These are phyloP conservation scores for Enteromius trimaculatus DNA, from an alignment of 2,797 vertebrate genomes.

Conservation along the genomic window DNA sequence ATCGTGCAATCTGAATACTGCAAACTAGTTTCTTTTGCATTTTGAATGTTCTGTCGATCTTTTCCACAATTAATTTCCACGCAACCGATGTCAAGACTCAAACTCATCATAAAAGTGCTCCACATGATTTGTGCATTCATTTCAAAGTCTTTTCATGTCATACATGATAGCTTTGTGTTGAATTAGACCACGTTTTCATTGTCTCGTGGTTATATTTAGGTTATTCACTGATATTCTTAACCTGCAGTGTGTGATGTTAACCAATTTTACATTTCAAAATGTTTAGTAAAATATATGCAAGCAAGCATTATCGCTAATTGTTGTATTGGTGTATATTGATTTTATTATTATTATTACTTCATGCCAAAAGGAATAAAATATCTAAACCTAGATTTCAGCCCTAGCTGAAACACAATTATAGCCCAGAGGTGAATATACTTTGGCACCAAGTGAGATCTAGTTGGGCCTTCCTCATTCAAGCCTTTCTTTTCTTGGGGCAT, in stretches of 20 bases:
- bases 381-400: not conserved
- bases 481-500: slow-evolving; percentile 2
- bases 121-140: not conserved
- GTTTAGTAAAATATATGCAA: not conserved
- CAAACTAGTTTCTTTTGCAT: not conserved
- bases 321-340: not conserved
- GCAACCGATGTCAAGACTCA: not conserved
- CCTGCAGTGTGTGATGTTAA: not conserved
- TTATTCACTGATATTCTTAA: not conserved
- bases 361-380: not conserved
- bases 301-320: too few relatives aligned
- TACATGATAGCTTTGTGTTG: not conserved
- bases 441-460: not conserved
- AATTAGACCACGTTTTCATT: not conserved
- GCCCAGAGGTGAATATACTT: not conserved
- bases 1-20: not conserved
- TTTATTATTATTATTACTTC: not conserved
- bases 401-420: not conserved
- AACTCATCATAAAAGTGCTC: not conserved
- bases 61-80: not conserved
- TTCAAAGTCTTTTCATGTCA: not conserved
- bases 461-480: not conserved
- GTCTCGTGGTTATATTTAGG: not conserved
- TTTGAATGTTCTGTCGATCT: not conserved
- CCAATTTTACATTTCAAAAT: not conserved